Evolutionary conservation across 2,888 invertebrate genomes (phyloP), one percentile per base, ranked within the genome.

Genomic region (Listrodromus nycthemerus): DNA sequence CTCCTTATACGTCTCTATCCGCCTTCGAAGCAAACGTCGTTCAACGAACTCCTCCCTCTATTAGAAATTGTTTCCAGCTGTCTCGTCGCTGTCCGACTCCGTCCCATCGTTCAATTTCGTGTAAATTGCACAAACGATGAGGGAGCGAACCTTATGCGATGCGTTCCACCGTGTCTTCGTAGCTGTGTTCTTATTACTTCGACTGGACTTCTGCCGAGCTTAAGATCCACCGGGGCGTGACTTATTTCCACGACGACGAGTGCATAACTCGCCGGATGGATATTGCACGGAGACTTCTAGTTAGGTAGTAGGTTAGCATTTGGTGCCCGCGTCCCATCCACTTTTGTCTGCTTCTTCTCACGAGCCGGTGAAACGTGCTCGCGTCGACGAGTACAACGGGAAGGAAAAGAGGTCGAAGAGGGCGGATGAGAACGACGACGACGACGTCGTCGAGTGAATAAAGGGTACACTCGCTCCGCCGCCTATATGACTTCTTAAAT

Each of bases 191-290:
- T 61, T 7, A 75, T 16, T 10, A n/a, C 52, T 75, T 52, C 21
- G 37, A 65, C 65, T 19, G 61, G 37, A 24, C 37, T 24, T 63
- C 21, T 30, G n/a, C 61, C 30, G 27, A 10, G 21, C 63, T 63
- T 61, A n/a, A 19, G 74, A 37, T 75, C 24, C 61, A 58, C 19
- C 73, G 45, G 13, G 61, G 61, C 73, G 27, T 45, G 73, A 48
- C 75, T 75, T 65, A 75, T 65, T 75, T 65, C 50, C 75, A 52
- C 75, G 65, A 65, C 75, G 75, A 75, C 65, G 75, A 75, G 75
- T 75, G 75, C 65, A 75, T 75, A 75, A 75, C 65, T 75, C 65
- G 65, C 24, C 50, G 75, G 65, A 75, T 63, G 75, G 65, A 65
- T 75, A 75, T 65, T 75, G 75, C 75, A 75, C 65, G 75, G 50